A percentile compares a stretch with the other conserved stretches of the same genome.
Conservation (phyloP, 2,888 invertebrate genomes). For the Megastigmus dorsalis region DNA sequence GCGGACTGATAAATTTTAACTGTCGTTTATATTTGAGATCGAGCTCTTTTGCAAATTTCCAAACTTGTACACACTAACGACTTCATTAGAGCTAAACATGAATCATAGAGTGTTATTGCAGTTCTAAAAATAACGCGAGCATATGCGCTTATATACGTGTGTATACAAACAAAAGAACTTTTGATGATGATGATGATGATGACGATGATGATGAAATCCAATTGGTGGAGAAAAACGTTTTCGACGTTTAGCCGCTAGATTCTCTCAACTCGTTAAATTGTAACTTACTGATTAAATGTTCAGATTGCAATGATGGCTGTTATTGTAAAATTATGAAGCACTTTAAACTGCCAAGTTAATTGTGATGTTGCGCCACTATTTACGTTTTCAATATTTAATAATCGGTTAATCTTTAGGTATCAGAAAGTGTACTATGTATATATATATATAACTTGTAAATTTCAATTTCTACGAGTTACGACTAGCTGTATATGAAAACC, state of each 20-base stretch:
- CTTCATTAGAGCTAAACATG: conserved; percentile 25
- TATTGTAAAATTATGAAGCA: neutral
- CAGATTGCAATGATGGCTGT: neutral
- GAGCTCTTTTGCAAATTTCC: conserved; percentile 20
- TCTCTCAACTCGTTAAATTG: conserved; percentile 18
- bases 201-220: conserved; percentile 34
- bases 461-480: too few species aligned
- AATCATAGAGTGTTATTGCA: conserved; percentile 36
- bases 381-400: too few species aligned
- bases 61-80: conserved; percentile 23
- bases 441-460: too few species aligned
- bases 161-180: conserved; percentile 40
- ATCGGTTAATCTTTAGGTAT: too few species aligned
- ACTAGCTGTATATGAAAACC: too few species aligned
- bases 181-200: conserved; percentile 18
- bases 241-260: conserved; percentile 2
- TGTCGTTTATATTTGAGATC: conserved; percentile 1
- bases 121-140: conserved; percentile 43
- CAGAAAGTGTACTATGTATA: too few species aligned
- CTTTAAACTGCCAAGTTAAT: neutral
- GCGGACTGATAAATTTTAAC: too few species aligned
- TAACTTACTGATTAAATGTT: conserved; percentile 13
- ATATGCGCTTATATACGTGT: neutral
- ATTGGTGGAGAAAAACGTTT: conserved; percentile 42
- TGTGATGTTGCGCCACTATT: too few species aligned